Evolutionary conservation across 2,888 invertebrate genomes (phyloP).

Genomic region (Harpalus rubripes): DNA sequence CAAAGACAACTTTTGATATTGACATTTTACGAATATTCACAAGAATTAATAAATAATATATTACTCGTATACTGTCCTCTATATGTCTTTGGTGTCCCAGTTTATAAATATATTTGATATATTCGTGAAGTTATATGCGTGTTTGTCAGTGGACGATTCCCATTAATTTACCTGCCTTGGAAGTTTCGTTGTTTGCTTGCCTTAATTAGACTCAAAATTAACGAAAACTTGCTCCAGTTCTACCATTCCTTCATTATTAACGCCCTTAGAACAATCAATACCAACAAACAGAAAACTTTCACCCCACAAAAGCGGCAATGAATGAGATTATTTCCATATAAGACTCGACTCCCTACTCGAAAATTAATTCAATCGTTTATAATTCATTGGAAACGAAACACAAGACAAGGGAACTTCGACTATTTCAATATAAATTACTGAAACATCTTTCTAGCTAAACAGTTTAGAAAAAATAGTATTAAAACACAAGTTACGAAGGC

Average conservation of each 20-base stretch:
- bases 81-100: not conserved
- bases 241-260: conserved; percentile 54
- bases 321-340: not conserved
- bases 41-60: too few species aligned
- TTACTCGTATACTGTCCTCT: not conserved
- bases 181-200: conserved; percentile 63
- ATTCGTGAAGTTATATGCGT: conserved; percentile 10
- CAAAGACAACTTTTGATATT: too few species aligned
- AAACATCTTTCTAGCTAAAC: too few species aligned
- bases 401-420: too few species aligned
- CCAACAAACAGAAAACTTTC: not conserved
- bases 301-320: not conserved
- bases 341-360: not conserved
- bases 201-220: conserved; percentile 65
- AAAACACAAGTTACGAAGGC: too few species aligned
- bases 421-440: too few species aligned
- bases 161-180: conserved; percentile 60
- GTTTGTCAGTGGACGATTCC: conserved; percentile 39
- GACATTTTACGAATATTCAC: too few species aligned
- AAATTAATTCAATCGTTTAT: conserved; percentile 4
- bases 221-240: conserved; percentile 62
- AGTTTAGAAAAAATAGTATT: too few species aligned
- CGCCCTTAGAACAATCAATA: conserved; percentile 59
- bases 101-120: not conserved
- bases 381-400: not conserved